Percentiles rank a stretch among this genome's conserved stretches.
phyloP scores from a whole-genome alignment of 2,797 vertebrate species.

The Melanotaenia pygmaea region DNA sequence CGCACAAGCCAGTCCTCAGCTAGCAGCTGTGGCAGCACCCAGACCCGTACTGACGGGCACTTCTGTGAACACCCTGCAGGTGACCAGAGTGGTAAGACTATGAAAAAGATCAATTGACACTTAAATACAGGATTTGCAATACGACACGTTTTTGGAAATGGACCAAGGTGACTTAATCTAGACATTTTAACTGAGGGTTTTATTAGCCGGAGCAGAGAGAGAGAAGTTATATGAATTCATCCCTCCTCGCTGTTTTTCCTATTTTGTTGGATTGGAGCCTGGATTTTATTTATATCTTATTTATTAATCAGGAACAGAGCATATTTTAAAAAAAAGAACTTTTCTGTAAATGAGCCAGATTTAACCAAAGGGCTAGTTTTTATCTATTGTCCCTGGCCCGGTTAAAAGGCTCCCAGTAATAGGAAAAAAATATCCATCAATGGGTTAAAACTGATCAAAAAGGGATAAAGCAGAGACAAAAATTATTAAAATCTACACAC shows the following conservation, averaged over 20 bases:
- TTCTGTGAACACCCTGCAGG: slow-evolving; percentile 89
- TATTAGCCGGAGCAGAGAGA: too few species aligned
- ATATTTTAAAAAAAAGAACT: too few species aligned
- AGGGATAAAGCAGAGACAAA: too few species aligned
- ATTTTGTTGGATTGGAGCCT: neutral
- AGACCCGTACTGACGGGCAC: slow-evolving; percentile 89
- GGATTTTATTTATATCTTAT: too few species aligned
- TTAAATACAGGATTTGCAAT: neutral
- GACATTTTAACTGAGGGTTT: too few species aligned
- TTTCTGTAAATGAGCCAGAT: too few species aligned
- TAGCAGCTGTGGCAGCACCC: slow-evolving; percentile 88
- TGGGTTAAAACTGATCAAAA: too few species aligned
- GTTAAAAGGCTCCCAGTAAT: neutral
- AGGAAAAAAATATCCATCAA: neutral
- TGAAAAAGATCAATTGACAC: neutral
- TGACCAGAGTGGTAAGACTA: slow-evolving; percentile 90
- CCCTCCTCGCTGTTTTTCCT: neutral
- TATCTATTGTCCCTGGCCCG: neutral
- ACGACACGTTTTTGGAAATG: neutral
- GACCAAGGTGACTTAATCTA: too few species aligned
- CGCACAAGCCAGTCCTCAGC: slow-evolving; percentile 83
- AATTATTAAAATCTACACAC: neutral
- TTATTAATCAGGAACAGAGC: too few species aligned
- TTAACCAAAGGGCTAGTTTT: neutral
- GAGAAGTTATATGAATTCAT: neutral